Base-by-base conservation (phyloP, 1,140 invertebrate species). In the Megathymus violae region DNA sequence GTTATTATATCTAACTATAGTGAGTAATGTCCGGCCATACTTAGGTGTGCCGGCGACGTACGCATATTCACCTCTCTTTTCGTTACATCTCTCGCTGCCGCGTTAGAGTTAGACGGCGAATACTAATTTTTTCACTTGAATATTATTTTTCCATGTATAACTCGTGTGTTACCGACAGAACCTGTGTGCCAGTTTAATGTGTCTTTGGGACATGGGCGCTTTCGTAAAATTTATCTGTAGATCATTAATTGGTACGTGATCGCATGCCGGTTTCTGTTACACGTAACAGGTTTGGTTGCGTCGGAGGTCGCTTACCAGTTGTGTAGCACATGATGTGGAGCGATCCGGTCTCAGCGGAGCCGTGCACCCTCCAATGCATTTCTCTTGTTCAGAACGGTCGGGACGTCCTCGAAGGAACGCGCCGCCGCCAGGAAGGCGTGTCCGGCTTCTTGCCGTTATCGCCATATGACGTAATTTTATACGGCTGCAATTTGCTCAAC, bases 1-100 rank as follows among this genome's bases (percentile, higher is more conserved):
- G 71, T 69, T 71, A 67, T 63, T 67, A 67, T 88, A 90, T 87
- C 84, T 89, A 88, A 80, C 78, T 89, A 85, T 89, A 91, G 85
- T 91, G 84, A 89, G 86, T 89, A 88, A 89, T 88, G 88, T 91
- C 88, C 88, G 88, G 88, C 86, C 86, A 89, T 88, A 88, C 82
- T 85, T 87, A 91, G 88, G 88, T 91, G 85, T 88, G 80, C 84
- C 85, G 82, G 80, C 88, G 76, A 91, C 88, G 88, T 89, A 88
- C 88, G 86, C 86, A 88, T 89, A 82, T 86, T 81, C 66, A 70
- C 82, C 76, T 91, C 88, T 83, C 88, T 82, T 80, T 89, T 82
- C 60, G 69, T 76, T 80, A 69, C 74, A 74, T 78, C 74, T 81
- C 64, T 56, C 27, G 31, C 56, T 59, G 66, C 73, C 62, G 66